phyloP scores from a whole-genome alignment of 2,797 vertebrate genomes.

The Stomatorhinus walkeri region DNA sequence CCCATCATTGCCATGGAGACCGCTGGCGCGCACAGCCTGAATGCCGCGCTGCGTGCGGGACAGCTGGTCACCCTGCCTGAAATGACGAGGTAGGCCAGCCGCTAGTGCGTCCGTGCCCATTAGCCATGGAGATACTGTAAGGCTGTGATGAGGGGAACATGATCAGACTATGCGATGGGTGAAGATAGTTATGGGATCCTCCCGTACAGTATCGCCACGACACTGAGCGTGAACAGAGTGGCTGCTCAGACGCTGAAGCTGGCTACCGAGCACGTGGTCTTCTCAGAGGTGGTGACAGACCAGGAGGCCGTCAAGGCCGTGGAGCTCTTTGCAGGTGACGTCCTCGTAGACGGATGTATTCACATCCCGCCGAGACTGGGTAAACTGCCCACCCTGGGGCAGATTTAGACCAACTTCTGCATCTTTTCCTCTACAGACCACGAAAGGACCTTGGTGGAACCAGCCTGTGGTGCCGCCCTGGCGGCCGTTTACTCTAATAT shows the following conservation, averaged over 20 bases:
- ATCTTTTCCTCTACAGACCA: constrained; percentile 61
- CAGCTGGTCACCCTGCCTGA: constrained; percentile 66
- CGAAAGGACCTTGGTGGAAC: constrained; percentile 79
- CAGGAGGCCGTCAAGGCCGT: constrained; percentile 67
- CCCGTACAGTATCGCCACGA: constrained; percentile 68
- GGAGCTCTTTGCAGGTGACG: constrained; percentile 77
- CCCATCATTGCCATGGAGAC: constrained; percentile 82
- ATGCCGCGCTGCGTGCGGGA: constrained; percentile 66
- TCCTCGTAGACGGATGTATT: background rate
- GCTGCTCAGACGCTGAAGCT: constrained; percentile 67
- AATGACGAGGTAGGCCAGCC: constrained; percentile 74
- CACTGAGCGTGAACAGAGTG: constrained; percentile 73
- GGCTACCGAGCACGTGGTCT: constrained; percentile 53
- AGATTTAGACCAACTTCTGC: background rate
- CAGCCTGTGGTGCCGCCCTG: constrained; percentile 76
- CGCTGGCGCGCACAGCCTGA: constrained; percentile 73
- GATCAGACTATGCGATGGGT: background rate
- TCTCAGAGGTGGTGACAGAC: constrained; percentile 78
- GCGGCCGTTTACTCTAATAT: constrained; percentile 70
- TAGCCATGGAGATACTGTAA: too few species aligned
- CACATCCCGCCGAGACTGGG: background rate
- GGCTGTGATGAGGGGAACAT: too few species aligned
- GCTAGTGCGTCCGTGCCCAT: background rate
- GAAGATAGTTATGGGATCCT: background rate
- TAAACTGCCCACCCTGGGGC: background rate